Evolutionary conservation across 2,888 invertebrate genomes (phyloP).

Genomic region (Dasypolia templi): DNA sequence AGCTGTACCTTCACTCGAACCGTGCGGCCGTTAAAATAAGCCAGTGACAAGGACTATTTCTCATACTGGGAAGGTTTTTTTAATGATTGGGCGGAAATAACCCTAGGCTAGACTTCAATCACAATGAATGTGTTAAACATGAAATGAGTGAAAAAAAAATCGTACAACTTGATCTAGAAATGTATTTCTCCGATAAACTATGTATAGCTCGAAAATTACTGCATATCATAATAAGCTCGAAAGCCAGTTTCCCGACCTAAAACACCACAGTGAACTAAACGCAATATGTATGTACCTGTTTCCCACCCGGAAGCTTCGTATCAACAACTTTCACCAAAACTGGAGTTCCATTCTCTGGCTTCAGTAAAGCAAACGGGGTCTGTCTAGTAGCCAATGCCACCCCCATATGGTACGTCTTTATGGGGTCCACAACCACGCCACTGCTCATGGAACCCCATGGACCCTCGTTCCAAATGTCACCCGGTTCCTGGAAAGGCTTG

Average conservation of each 20-base stretch:
- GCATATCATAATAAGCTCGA: not conserved
- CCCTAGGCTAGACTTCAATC: not conserved
- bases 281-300: constrained; percentile 74
- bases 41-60: not conserved
- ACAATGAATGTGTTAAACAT: not conserved
- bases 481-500: constrained; percentile 65
- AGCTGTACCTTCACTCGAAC: no score
- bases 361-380: constrained; percentile 93
- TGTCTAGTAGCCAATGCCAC: constrained; percentile 91
- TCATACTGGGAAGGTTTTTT: not conserved
- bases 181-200: not conserved
- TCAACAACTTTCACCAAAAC: constrained; percentile 93
- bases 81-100: not conserved
- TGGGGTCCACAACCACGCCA: constrained; percentile 93
- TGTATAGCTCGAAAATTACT: not conserved
- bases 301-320: constrained; percentile 85
- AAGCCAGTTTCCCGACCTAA: not conserved
- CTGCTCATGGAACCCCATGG: constrained; percentile 75
- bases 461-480: constrained; percentile 70
- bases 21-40: no score
- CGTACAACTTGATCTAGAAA: not conserved
- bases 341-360: constrained; percentile 92
- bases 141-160: not conserved
- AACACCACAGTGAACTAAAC: not conserved
- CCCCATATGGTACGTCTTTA: constrained; percentile 93